These are phyloP conservation scores for Pocillopora verrucosa DNA, from an alignment of 64 coral and sea anemone genomes.

Conservation along the genomic window DNA sequence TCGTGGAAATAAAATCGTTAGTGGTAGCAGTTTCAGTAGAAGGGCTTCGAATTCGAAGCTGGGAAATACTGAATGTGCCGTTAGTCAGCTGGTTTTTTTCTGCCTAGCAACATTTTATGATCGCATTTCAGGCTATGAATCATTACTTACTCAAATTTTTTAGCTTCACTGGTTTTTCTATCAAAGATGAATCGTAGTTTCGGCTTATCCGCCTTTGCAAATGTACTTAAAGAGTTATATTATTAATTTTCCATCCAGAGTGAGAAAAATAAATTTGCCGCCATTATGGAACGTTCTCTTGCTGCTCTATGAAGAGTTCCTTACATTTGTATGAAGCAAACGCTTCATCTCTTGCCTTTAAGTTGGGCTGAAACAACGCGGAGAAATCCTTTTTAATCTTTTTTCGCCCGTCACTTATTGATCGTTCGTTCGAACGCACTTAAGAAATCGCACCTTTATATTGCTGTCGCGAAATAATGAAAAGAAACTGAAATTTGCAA, in stretches of 20 bases:
- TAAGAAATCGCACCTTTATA: neutral
- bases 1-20: neutral
- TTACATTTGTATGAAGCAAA: neutral
- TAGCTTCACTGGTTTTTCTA: neutral
- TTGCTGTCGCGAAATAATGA: neutral
- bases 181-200: neutral
- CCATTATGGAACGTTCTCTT: neutral
- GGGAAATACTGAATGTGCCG: constrained; percentile 4
- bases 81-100: neutral
- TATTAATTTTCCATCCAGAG: neutral
- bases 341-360: neutral
- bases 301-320: neutral
- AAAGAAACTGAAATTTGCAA: constrained; percentile 1
- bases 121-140: constrained; percentile 24
- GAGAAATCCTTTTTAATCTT: neutral
- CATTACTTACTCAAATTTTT: constrained; percentile 22
- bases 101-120: constrained; percentile 67
- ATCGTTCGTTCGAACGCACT: neutral
- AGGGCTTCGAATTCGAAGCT: neutral
- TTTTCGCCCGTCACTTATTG: neutral
- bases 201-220: constrained; percentile 21
- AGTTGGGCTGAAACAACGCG: neutral
- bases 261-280: neutral
- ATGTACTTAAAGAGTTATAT: neutral
- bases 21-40: constrained; percentile 25